Base-by-base conservation (phyloP, 2,113 vertebrate genomes). In the Acanthochromis polyacanthus region DNA sequence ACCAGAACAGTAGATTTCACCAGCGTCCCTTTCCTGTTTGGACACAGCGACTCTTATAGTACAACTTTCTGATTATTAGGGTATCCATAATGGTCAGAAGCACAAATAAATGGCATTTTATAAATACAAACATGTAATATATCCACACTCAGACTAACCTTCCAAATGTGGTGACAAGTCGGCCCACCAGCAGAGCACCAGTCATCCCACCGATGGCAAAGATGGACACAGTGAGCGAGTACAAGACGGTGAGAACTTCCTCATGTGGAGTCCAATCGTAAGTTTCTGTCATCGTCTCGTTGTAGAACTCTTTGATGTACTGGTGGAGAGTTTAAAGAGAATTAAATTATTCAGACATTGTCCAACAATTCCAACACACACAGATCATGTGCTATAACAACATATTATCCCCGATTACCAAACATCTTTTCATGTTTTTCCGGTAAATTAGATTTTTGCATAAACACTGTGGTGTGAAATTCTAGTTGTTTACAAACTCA, bases 281-380 rank as follows among this genome's bases (percentile, higher is more conserved):
- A 0, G 88, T 85, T 58, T 68, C 90, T 56, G 86, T 25, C 80
- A 95, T 90, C 0, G 96, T 96, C 79, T 91, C 28, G 0, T 97
- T 97, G 93, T 96, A 98, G 93, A 98, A 98, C 71, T 89, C 84
- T 90, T 97, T 97, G 67, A 98, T 97, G 84, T 96, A 93, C 97
- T 98, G 91, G 0, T 17, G 62, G 55, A 25, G 25, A 25, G 25
- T 25, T 25, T 60, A 45, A 30, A 60, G 45, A 77, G 12, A 62
- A 10, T 20, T 0, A 16, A 60, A 38, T 22, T 0, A 50, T 53
- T 56, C 58, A 36, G 58, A 28, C 4, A 48, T 8, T 50, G 40
- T 43, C 11, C 12, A 12, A 43, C 40, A 43, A 43, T 43, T 43
- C 40, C 40, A 43, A 15, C 14, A 15, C 4, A 43, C 7, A 4